phyloP scores from a whole-genome alignment of 2,113 vertebrate species.

The Pelmatolapia mariae region DNA sequence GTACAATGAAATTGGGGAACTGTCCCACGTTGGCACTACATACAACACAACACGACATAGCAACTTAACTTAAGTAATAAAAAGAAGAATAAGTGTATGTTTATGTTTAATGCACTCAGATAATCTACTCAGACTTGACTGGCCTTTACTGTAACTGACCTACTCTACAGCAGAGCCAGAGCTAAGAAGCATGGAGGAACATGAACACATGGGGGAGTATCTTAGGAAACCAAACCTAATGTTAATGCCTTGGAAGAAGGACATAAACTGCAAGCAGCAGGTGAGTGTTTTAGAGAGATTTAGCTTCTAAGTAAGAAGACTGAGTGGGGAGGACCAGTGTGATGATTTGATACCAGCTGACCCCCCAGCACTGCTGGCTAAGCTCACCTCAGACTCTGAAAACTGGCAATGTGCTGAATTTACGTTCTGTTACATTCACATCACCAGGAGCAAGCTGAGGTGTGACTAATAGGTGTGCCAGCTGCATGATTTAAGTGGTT shows the following conservation, averaged over 20 bases:
- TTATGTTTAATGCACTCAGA: too few species aligned
- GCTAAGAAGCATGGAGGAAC: neutral
- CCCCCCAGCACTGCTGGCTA: neutral
- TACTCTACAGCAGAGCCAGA: neutral
- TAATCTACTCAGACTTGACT: neutral
- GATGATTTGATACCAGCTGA: neutral
- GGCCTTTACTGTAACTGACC: neutral
- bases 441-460: neutral
- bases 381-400: too few species aligned
- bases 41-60: too few species aligned
- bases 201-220: neutral
- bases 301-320: too few species aligned
- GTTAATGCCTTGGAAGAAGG: neutral
- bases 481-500: neutral
- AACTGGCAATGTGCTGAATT: too few species aligned
- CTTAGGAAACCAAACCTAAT: neutral
- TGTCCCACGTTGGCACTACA: too few species aligned
- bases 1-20: too few species aligned
- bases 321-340: neutral
- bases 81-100: too few species aligned
- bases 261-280: neutral
- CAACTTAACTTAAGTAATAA: too few species aligned
- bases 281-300: neutral
- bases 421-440: too few species aligned
- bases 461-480: neutral